Evolutionary conservation across 1,140 invertebrate genomes (phyloP).

Genomic region (Thereuonema tuberculata): DNA sequence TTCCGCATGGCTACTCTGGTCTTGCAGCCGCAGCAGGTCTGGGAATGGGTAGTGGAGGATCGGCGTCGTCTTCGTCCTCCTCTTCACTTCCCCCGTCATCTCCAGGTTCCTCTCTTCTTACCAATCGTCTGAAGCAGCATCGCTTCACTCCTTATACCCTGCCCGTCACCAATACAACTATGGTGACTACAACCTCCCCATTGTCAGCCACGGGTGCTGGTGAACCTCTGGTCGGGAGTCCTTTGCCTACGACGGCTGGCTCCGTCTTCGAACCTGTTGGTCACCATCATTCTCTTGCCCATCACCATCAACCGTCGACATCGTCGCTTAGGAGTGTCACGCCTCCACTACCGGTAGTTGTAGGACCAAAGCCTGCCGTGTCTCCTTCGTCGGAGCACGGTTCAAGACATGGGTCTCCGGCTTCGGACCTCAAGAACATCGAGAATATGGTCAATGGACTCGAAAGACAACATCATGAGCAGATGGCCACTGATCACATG

Average conservation of each 20-base stretch:
- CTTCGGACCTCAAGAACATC: constrained; percentile 74
- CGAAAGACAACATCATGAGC: constrained; percentile 37
- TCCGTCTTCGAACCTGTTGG: constrained; percentile 67
- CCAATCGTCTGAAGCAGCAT: constrained; percentile 42
- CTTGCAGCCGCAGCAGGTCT: constrained; percentile 17
- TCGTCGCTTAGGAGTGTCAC: background rate
- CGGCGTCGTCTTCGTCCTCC: constrained; percentile 19
- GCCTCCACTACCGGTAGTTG: constrained; percentile 13
- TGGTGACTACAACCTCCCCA: constrained; percentile 25
- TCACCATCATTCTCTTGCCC: constrained; percentile 20
- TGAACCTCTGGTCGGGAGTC: constrained; percentile 6
- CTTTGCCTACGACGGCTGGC: too few relatives aligned
- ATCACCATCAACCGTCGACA: constrained; percentile 10
- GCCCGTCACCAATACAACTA: constrained; percentile 38
- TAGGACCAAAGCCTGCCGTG: constrained; percentile 14
- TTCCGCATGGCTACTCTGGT: constrained; percentile 44
- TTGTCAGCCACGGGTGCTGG: constrained; percentile 22
- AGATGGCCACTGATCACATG: constrained; percentile 15
- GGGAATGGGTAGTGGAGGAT: constrained; percentile 21
- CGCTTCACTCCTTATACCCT: constrained; percentile 72
- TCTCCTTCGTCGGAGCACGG: constrained; percentile 12
- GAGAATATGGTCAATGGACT: constrained; percentile 93
- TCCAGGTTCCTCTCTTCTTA: background rate
- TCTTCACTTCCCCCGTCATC: constrained; percentile 16
- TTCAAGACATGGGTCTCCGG: constrained; percentile 13